Base-by-base conservation (phyloP, 1,140 invertebrate species). In the Bombus confusus region DNA sequence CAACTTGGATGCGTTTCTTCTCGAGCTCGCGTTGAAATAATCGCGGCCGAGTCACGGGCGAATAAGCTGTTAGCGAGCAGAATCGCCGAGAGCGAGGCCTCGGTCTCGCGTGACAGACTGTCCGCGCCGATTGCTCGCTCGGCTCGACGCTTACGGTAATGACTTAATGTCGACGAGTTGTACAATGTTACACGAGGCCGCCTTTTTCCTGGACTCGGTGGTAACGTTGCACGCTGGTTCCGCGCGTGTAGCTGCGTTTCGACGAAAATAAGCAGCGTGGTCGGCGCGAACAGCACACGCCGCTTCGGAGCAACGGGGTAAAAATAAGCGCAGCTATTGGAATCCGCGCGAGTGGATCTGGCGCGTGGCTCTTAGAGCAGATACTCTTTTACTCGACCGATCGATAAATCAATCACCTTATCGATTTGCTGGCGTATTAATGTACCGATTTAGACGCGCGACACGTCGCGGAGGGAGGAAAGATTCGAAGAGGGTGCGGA, bases 31-130 rank as follows among this genome's bases (percentile, higher is more conserved):
- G 74, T 75, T 66, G 87, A 88, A 88, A 86, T 73, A 89, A 88
- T 89, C 78, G 62, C 79, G 85, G 41, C 43, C 86, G 74, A 89
- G 83, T 88, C 86, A 88, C 87, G 87, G 83, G 71, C 82, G 87
- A 89, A 59, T 81, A 73, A 88, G 87, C 88, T 87, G 89, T 92
- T 93, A 91, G 91, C 82, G 77, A 86, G 69, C 84, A 88, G 83
- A 87, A 87, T 91, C 90, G 91, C 89, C 91, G 89, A 87, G 85
- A 86, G 88, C 81, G 85, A 85, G 85, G 76, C 77, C 79, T 69
- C 71, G 78, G 81, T 83, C 79, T 84, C 89, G 85, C 87, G 87
- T 89, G 88, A 89, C 87, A 87, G 87, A 89, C 87, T 68, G 62
- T 77, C 80, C 77, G 87, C 72, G 83, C 68, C 81, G 83, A 79